These are phyloP conservation scores for Brachionus rotundiformis DNA, from an alignment of 1,140 invertebrate species.

Conservation along the genomic window DNA sequence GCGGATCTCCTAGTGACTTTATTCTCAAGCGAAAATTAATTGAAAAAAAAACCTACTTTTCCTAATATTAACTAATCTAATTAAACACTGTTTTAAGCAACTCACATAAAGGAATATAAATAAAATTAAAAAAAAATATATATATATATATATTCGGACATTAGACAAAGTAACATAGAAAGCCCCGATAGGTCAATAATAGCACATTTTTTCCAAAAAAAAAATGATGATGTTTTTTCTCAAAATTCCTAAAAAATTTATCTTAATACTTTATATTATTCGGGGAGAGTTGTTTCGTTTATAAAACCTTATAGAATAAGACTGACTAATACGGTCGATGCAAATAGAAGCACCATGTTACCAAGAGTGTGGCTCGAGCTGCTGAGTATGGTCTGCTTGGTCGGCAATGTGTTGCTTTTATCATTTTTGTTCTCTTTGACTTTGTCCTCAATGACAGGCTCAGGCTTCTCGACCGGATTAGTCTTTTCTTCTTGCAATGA, in stretches of 20 bases:
- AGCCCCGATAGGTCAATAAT: not conserved
- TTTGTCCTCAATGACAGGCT: not conserved
- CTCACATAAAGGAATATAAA: slow-evolving; percentile 42
- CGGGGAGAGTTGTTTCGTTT: not conserved
- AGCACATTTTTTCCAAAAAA: not conserved
- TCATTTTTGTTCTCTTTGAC: slow-evolving; percentile 1
- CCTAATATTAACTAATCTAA: slow-evolving; percentile 11
- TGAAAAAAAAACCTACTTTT: not conserved
- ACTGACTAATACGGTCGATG: not conserved
- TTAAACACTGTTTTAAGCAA: slow-evolving; percentile 47
- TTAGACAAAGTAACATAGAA: not conserved
- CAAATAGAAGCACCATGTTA: not conserved
- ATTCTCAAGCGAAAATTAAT: slow-evolving; percentile 7
- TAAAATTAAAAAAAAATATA: slow-evolving; percentile 5
- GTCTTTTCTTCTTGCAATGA: not conserved
- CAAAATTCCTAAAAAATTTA: not conserved
- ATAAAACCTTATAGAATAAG: not conserved
- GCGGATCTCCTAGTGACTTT: slow-evolving; percentile 16
- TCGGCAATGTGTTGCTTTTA: not conserved
- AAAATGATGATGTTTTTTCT: not conserved
- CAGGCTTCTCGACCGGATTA: not conserved
- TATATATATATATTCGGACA: slow-evolving; percentile 6
- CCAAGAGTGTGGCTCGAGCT: not conserved
- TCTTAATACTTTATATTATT: not conserved
- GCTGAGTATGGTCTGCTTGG: slow-evolving; percentile 1